Percentiles rank a stretch among this genome's conserved stretches.
These are phyloP conservation scores for Drosophila cardini DNA, from an alignment of 1,140 invertebrate genomes.

Conservation along the genomic window DNA sequence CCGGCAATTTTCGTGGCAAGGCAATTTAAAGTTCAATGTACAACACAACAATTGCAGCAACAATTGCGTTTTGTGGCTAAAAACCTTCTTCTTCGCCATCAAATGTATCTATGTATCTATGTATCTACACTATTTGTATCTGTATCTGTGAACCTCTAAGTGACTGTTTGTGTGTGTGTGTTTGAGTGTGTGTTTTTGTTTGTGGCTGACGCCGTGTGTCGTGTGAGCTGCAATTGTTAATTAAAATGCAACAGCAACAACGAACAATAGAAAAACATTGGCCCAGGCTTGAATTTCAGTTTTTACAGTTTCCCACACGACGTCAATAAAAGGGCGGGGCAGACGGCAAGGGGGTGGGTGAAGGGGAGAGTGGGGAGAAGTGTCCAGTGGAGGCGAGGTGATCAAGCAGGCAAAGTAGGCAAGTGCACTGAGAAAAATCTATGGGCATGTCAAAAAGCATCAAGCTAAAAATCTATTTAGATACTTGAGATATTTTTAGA, in stretches of 20 bases:
- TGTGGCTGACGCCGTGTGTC: constrained; percentile 28
- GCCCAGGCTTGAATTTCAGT: constrained; percentile 45
- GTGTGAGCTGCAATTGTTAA: constrained; percentile 59
- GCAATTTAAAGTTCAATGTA: constrained; percentile 66
- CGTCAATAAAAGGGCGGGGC: constrained; percentile 47
- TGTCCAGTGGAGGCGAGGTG: background rate
- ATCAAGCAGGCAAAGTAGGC: background rate
- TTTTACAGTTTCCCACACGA: constrained; percentile 58
- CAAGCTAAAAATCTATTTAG: background rate
- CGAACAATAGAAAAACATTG: constrained; percentile 58
- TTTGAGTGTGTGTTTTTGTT: constrained; percentile 8
- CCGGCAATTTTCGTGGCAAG: constrained; percentile 44
- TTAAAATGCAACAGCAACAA: constrained; percentile 53
- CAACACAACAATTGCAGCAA: constrained; percentile 55
- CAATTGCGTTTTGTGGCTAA: constrained; percentile 42
- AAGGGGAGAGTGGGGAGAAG: background rate
- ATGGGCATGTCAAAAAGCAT: no score
- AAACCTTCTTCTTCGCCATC: constrained; percentile 14
- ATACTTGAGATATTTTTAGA: background rate
- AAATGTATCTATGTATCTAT: constrained; percentile 11
- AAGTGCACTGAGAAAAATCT: constrained; percentile 27
- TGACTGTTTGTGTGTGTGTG: background rate
- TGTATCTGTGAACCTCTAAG: background rate
- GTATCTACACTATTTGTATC: constrained; percentile 21
- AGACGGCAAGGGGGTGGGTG: background rate